Evolutionary conservation across 2,113 vertebrate species (phyloP).

Genomic region (Typhlomys cinereus): DNA sequence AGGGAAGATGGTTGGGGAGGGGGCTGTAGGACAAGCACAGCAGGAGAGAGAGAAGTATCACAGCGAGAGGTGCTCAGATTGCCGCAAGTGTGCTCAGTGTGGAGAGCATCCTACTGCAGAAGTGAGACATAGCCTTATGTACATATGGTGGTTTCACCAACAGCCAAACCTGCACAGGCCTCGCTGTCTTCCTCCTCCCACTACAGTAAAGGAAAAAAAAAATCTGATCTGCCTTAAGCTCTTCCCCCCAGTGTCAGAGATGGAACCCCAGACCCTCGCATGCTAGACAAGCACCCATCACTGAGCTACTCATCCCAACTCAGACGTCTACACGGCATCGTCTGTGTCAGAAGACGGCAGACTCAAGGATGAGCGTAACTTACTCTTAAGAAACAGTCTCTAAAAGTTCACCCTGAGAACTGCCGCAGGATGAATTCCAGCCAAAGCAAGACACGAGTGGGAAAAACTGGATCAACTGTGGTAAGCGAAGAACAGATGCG

Average conservation of each 20-base stretch:
- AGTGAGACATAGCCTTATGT: accelerated
- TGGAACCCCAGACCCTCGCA: background rate
- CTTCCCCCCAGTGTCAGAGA: too few species aligned
- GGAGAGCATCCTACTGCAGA: accelerated
- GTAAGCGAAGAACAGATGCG: background rate
- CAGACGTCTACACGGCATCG: background rate
- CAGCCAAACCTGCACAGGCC: accelerated
- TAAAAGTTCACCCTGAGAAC: background rate
- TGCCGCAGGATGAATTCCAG: background rate
- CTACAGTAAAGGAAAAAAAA: background rate
- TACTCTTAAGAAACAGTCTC: background rate
- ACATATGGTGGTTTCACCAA: background rate
- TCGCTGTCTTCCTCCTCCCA: too few species aligned
- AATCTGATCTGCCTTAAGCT: background rate
- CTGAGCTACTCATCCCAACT: background rate
- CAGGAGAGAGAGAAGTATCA: background rate
- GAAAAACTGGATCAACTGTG: background rate
- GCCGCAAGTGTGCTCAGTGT: too few species aligned
- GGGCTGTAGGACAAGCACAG: background rate
- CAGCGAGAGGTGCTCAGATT: too few species aligned
- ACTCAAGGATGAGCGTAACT: background rate
- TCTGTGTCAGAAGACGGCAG: background rate
- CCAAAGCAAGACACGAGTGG: background rate
- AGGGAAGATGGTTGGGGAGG: accelerated
- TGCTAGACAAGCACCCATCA: background rate